A percentile compares a stretch with the other conserved stretches of the same genome.
Evolutionary conservation across 2,888 invertebrate species (phyloP).

Genomic region (Polia nebulosa): DNA sequence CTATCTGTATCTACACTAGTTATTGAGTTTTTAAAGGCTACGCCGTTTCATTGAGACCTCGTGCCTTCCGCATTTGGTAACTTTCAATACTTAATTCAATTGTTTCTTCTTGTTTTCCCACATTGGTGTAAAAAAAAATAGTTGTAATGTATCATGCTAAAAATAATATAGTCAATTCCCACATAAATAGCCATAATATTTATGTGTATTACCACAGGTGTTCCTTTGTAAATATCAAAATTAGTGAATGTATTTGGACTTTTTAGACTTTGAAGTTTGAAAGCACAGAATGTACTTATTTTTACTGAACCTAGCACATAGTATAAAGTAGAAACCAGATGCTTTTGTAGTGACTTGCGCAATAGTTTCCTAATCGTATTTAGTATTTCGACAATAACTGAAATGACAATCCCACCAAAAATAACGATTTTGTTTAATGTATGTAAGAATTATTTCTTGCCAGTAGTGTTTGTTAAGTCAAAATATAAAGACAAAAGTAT

Average conservation of each 20-base stretch:
- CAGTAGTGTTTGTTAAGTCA: slow-evolving; percentile 68
- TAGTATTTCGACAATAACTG: slow-evolving; percentile 77
- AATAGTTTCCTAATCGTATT: slow-evolving; percentile 58
- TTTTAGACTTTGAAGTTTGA: slow-evolving; percentile 50
- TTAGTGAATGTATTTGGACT: slow-evolving; percentile 46
- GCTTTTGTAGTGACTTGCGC: slow-evolving; percentile 72
- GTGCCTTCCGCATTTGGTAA: slow-evolving; percentile 36
- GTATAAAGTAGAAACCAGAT: slow-evolving; percentile 64
- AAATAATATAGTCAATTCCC: slow-evolving; percentile 54
- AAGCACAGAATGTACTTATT: slow-evolving; percentile 70
- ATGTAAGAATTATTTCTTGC: slow-evolving; percentile 76
- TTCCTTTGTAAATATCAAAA: slow-evolving; percentile 61
- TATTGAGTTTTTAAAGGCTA: slow-evolving; percentile 10
- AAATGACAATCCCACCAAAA: slow-evolving; percentile 77
- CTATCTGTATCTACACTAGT: slow-evolving; percentile 20
- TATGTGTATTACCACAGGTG: slow-evolving; percentile 49
- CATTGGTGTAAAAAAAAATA: slow-evolving; percentile 8
- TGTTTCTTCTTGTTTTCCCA: neutral
- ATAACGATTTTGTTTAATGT: slow-evolving; percentile 67
- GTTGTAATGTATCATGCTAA: slow-evolving; percentile 26
- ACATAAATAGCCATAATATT: slow-evolving; percentile 34
- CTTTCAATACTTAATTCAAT: slow-evolving; percentile 5
- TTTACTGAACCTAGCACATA: slow-evolving; percentile 68
- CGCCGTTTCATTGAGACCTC: slow-evolving; percentile 13
- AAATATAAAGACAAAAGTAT: slow-evolving; percentile 57